Evolutionary conservation across 2,113 vertebrate genomes (phyloP).

Genomic region (Elephas maximus): DNA sequence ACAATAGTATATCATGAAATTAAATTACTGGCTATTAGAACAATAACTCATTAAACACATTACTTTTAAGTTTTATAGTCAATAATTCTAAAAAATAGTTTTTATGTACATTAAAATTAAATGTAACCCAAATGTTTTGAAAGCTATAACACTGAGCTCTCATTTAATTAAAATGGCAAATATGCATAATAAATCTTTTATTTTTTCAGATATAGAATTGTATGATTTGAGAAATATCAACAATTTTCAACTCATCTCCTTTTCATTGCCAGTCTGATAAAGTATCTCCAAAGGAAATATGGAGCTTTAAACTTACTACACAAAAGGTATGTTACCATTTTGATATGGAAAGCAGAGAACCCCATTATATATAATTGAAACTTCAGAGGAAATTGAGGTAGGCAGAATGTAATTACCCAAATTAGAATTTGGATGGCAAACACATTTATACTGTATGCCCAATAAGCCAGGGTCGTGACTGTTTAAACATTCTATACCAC

Average conservation of each 20-base stretch:
- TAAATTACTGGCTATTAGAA: not conserved
- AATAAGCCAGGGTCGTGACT: constrained; percentile 62
- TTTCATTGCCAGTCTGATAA: constrained; percentile 38
- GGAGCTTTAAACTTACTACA: not conserved
- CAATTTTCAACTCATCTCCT: constrained; percentile 15
- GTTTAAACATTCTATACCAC: constrained; percentile 56
- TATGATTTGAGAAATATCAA: constrained; percentile 22
- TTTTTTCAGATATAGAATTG: not conserved
- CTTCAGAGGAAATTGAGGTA: constrained; percentile 70
- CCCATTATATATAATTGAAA: constrained; percentile 63
- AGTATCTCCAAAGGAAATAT: constrained; percentile 23
- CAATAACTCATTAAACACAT: not conserved
- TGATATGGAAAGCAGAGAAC: constrained; percentile 55
- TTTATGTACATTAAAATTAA: not conserved
- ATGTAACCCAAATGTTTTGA: not conserved
- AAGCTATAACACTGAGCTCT: not conserved
- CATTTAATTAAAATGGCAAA: constrained; percentile 52
- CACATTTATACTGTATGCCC: constrained; percentile 65
- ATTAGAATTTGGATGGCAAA: constrained; percentile 79
- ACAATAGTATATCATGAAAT: not conserved
- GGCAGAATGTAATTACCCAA: constrained; percentile 69
- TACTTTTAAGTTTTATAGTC: not conserved
- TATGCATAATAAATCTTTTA: not conserved
- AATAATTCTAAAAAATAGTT: not conserved
- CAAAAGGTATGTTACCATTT: constrained; percentile 20